Conservation (phyloP, 2,113 vertebrate species). For the Heterotilapia buettikoferi region DNA sequence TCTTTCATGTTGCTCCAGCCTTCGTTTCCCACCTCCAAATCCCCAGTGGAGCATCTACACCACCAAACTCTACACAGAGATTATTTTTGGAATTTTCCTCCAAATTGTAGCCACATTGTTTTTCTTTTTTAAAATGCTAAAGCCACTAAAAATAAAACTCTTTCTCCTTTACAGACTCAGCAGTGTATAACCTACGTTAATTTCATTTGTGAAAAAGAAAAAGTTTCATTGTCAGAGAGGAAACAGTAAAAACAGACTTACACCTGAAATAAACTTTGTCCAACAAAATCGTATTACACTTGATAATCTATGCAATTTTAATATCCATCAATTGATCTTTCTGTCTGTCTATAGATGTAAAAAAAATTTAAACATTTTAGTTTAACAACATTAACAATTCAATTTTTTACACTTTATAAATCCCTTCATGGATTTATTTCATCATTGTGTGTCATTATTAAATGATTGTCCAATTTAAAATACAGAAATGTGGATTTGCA, state of each 20-base stretch:
- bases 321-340: background rate
- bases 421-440: background rate
- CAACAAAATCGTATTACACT: background rate
- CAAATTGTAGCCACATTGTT: background rate
- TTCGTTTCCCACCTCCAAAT: background rate
- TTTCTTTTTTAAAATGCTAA: background rate
- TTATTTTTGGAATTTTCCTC: background rate
- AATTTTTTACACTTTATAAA: background rate
- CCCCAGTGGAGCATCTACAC: background rate
- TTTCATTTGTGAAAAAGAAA: background rate
- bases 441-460: background rate
- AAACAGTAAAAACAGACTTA: background rate
- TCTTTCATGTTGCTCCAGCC: background rate
- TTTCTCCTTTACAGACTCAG: background rate
- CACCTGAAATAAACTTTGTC: background rate
- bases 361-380: background rate
- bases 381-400: background rate
- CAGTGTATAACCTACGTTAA: rapidly evolving
- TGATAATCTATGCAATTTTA: rapidly evolving
- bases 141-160: background rate
- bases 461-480: background rate
- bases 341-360: background rate
- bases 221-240: background rate
- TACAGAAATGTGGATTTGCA: background rate
- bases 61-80: background rate